phyloP scores from a whole-genome alignment of 1,140 invertebrate genomes.

The Heliconius eleuchia region DNA sequence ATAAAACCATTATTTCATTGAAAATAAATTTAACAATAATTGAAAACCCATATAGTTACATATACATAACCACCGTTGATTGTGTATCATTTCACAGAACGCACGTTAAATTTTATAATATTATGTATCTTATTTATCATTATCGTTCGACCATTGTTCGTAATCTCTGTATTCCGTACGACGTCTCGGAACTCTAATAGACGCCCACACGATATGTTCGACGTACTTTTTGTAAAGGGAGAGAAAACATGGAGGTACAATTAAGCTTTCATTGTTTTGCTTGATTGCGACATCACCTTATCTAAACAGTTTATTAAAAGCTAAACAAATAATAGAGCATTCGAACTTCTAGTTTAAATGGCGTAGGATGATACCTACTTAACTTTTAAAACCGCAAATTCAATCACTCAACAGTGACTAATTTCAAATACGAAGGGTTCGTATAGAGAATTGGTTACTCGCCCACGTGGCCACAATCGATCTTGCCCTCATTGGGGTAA shows the following conservation, averaged over 20 bases:
- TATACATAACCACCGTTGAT: not conserved
- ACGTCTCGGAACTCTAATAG: slow-evolving; percentile 25
- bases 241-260: slow-evolving; percentile 62
- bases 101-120: slow-evolving; percentile 42
- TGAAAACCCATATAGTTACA: not conserved
- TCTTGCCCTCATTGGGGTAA: slow-evolving; percentile 68
- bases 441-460: slow-evolving; percentile 55
- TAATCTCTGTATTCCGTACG: slow-evolving; percentile 50
- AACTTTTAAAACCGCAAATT: slow-evolving; percentile 45
- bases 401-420: slow-evolving; percentile 67
- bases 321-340: slow-evolving; percentile 32
- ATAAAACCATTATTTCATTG: not conserved
- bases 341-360: slow-evolving; percentile 1
- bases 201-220: slow-evolving; percentile 64
- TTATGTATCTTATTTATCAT: slow-evolving; percentile 49
- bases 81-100: slow-evolving; percentile 35
- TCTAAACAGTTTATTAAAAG: slow-evolving; percentile 61
- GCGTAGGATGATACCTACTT: not conserved
- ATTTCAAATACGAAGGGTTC: slow-evolving; percentile 74
- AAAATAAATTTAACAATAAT: slow-evolving; percentile 8
- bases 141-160: slow-evolving; percentile 56
- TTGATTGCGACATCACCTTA: slow-evolving; percentile 68
- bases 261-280: slow-evolving; percentile 75
- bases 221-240: slow-evolving; percentile 54
- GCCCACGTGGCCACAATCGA: slow-evolving; percentile 70